Base-by-base conservation (phyloP, 2,797 vertebrate genomes). In the Pyrocephalus nanus region DNA sequence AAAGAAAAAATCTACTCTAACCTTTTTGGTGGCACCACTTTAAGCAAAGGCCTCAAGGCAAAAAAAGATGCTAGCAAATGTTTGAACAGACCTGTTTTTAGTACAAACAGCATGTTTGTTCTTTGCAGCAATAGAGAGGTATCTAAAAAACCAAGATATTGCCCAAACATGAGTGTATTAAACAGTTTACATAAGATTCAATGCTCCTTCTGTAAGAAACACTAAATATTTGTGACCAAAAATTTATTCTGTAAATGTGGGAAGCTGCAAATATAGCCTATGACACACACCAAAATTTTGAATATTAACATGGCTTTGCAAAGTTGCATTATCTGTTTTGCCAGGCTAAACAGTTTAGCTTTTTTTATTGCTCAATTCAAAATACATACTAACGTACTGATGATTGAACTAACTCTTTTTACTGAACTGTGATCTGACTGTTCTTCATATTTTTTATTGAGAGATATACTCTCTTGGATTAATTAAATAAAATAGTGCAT, bases 11-110 rank as follows among this genome's bases (percentile, higher is more conserved):
- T 8, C 6, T 48, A 29, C 15, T 74, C 12, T 18, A 65, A 43
- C 27, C 43, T 83, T 83, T 87, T 83, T 72, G 62, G 55, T 66
- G 23, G 45, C 27, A 86, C 47, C 17, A 81, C 36, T 84, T 81
- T 64, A 55, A 74, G 51, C 8, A 86, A 72, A 86, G 9, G 25
- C 76, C 54, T 81, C 1, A 2, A 55, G 36, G 88, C 32, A 86
- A 86, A 83, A 92, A 8, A 70, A 81, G 74, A 80, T 3, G 4
- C 19, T 17, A 65, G 20, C n/a, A 94, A 86, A 88, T 78, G 92
- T 90, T 78, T 92, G 27, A 93, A 84, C 78, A 90, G 34, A 69
- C 62, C 23, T 58, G 29, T 40, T 84, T 95, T 94, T 71, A 72
- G 48, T 66, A 91, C 6, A 34, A 91, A 86, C 19, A 86, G 5